Evolutionary conservation across 2,113 vertebrate species (phyloP).

Genomic region (Pedetes capensis): DNA sequence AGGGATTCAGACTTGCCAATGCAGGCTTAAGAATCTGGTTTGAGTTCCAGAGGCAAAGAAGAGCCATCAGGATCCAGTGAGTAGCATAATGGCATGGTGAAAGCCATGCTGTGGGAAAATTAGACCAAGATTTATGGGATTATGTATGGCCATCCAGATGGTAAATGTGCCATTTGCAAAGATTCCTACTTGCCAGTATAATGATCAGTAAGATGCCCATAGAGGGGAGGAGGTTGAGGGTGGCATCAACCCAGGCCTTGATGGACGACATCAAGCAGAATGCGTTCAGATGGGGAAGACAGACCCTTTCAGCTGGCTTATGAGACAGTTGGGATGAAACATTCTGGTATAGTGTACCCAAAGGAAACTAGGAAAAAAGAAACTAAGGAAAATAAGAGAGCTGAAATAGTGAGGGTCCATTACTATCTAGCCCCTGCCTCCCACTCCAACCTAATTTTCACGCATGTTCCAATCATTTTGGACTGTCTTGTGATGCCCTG

Average conservation of each 20-base stretch:
- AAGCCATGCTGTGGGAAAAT: conserved; percentile 53
- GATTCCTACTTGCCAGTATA: conserved; percentile 12
- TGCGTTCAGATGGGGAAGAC: background rate
- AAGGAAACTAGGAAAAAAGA: background rate
- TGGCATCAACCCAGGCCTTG: conserved; percentile 1
- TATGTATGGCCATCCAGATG: conserved; percentile 59
- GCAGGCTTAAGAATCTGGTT: background rate
- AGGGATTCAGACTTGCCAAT: conserved; percentile 26
- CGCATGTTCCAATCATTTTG: background rate
- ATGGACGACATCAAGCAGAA: background rate
- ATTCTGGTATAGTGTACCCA: background rate
- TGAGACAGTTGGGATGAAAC: background rate
- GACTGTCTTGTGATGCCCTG: background rate
- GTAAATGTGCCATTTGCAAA: conserved; percentile 37
- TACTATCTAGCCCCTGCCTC: background rate
- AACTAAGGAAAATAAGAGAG: background rate
- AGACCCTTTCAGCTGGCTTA: background rate
- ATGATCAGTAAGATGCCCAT: background rate
- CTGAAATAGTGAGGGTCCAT: background rate
- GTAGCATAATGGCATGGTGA: background rate
- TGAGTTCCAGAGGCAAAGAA: conserved; percentile 24
- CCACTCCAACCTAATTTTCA: background rate
- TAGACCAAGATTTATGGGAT: conserved; percentile 42
- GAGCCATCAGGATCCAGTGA: background rate
- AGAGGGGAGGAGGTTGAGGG: conserved; percentile 10